Conservation (phyloP, 2,888 invertebrate species). For the Bembecia ichneumoniformis region DNA sequence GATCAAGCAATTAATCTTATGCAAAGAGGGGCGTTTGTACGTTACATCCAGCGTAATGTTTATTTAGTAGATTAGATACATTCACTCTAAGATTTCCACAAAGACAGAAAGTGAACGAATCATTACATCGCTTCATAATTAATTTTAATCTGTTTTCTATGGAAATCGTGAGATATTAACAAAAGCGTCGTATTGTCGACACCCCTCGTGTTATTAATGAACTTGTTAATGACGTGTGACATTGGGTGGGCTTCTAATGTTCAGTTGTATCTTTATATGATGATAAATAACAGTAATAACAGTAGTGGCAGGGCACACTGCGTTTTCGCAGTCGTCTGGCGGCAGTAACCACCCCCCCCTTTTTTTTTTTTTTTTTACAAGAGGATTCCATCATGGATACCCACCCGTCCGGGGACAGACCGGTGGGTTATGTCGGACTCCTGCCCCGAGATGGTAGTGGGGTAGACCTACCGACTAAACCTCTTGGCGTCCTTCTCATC, state of each 20-base stretch:
- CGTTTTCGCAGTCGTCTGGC: too few species aligned
- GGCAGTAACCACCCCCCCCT: too few species aligned
- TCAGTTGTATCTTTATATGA: too few species aligned
- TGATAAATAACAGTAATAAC: too few species aligned
- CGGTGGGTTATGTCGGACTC: too few species aligned
- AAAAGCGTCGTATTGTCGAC: not conserved
- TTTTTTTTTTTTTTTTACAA: too few species aligned
- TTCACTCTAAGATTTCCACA: not conserved
- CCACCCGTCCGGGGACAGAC: too few species aligned
- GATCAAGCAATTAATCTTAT: not conserved
- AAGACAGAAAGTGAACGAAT: not conserved
- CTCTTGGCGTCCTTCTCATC: too few species aligned
- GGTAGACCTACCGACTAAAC: too few species aligned
- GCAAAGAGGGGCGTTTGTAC: not conserved
- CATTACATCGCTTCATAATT: not conserved
- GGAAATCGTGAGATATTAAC: not conserved
- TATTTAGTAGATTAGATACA: not conserved
- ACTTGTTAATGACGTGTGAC: not conserved
- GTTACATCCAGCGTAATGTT: not conserved
- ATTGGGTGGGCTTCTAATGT: not conserved
- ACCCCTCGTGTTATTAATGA: not conserved
- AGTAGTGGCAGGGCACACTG: too few species aligned
- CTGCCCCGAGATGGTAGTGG: too few species aligned
- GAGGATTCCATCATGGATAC: too few species aligned
- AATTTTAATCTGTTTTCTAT: not conserved